A percentile compares a stretch with the other conserved stretches of the same genome.
These are phyloP conservation scores for Marmota flaviventris DNA, from an alignment of 2,113 vertebrate genomes.

Conservation along the genomic window DNA sequence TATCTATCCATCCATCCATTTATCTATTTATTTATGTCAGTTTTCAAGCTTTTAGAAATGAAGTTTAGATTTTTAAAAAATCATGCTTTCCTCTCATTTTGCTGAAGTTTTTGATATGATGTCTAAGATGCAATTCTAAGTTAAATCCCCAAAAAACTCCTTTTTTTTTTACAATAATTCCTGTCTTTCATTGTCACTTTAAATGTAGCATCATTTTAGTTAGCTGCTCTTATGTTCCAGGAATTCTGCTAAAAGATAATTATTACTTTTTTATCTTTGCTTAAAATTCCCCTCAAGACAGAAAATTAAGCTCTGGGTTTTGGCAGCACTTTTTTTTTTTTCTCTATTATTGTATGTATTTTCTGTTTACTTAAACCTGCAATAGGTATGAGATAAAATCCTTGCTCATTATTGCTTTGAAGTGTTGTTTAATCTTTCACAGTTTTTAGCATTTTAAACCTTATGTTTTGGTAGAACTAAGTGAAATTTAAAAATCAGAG, in stretches of 20 bases:
- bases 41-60: not conserved
- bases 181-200: constrained; percentile 63
- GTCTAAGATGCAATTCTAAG: constrained; percentile 28
- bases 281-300: not conserved
- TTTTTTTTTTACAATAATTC: constrained; percentile 71
- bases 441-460: not conserved
- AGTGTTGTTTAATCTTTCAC: not conserved
- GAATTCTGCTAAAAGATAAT: not conserved
- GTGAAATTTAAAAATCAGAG: not conserved
- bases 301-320: not conserved
- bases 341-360: not conserved
- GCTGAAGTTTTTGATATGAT: constrained; percentile 55
- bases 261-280: not conserved
- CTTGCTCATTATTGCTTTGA: not conserved
- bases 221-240: not conserved
- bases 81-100: constrained; percentile 31
- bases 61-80: not conserved
- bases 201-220: constrained; percentile 61
- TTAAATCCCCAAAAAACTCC: not conserved
- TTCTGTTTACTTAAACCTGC: not conserved
- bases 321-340: not conserved
- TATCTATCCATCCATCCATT: too few relatives aligned
- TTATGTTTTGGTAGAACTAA: not conserved
- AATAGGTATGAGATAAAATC: not conserved
- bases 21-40: not conserved